Evolutionary conservation across 2,888 invertebrate species (phyloP).

Genomic region (Lissocephala sabroskyi): DNA sequence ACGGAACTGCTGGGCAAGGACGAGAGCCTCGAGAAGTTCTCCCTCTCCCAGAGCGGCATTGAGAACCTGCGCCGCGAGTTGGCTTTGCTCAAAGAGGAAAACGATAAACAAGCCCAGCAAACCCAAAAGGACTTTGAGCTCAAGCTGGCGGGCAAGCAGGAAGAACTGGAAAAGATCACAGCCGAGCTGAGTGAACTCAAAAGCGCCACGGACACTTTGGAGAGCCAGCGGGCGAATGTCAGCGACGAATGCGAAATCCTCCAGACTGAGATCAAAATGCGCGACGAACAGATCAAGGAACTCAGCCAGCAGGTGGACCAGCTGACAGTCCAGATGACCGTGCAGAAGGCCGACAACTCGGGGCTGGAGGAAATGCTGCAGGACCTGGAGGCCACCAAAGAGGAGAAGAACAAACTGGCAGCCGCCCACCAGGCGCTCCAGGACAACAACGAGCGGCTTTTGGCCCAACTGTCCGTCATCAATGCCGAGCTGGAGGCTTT

Average conservation of each 20-base stretch:
- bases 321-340: slow-evolving; percentile 45
- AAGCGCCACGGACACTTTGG: slow-evolving; percentile 36
- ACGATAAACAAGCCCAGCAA: slow-evolving; percentile 48
- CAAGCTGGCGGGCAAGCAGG: slow-evolving; percentile 41
- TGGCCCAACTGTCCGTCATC: slow-evolving; percentile 11
- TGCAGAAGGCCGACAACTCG: slow-evolving; percentile 56
- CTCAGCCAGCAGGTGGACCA: slow-evolving; percentile 48
- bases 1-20: slow-evolving; percentile 62
- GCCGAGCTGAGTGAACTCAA: slow-evolving; percentile 36
- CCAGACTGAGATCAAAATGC: slow-evolving; percentile 52
- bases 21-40: slow-evolving; percentile 69
- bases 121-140: slow-evolving; percentile 26
- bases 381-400: slow-evolving; percentile 33
- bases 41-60: slow-evolving; percentile 57
- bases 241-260: slow-evolving; percentile 54
- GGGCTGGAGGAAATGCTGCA: slow-evolving; percentile 62
- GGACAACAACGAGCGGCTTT: slow-evolving; percentile 9
- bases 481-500: not conserved
- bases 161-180: slow-evolving; percentile 39
- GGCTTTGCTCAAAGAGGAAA: slow-evolving; percentile 52
- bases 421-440: too few species aligned
- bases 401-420: slow-evolving; percentile 22
- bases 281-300: slow-evolving; percentile 49
- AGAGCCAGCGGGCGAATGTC: slow-evolving; percentile 44
- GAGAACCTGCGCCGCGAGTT: slow-evolving; percentile 62